Percentiles rank a stretch among this genome's conserved stretches.
Evolutionary conservation across 2,888 invertebrate genomes (phyloP).

Genomic region (Silvanus unidentatus): DNA sequence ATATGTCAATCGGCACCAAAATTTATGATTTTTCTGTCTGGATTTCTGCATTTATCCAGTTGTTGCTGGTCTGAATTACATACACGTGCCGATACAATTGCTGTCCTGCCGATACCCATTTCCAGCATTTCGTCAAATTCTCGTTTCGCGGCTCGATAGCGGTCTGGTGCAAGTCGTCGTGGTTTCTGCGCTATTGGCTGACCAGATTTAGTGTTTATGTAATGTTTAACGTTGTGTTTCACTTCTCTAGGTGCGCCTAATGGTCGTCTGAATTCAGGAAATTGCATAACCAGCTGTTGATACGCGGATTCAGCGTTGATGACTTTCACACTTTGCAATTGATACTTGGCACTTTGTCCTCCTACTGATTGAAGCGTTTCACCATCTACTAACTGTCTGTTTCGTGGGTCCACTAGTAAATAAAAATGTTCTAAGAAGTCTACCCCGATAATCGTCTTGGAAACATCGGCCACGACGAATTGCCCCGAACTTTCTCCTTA

Average conservation of each 20-base stretch:
- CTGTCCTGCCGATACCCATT: neutral
- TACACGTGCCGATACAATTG: too few relatives aligned
- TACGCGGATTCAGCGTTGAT: conserved; percentile 2
- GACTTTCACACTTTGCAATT: conserved; percentile 3
- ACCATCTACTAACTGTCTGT: conserved; percentile 6
- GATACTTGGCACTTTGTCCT: neutral
- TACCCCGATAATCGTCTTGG: conserved; percentile 8
- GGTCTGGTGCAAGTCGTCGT: conserved; percentile 2
- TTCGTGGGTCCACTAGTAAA: conserved; percentile 7
- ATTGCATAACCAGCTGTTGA: neutral
- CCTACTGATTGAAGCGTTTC: neutral
- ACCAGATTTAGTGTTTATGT: neutral
- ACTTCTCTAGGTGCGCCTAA: neutral
- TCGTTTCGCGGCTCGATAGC: neutral
- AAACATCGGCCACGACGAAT: conserved; percentile 7
- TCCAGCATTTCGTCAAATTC: conserved; percentile 2
- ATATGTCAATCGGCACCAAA: too few relatives aligned
- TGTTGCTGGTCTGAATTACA: too few relatives aligned
- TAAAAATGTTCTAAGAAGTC: conserved; percentile 8
- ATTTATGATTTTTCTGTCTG: too few relatives aligned
- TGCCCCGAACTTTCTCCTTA: conserved; percentile 7
- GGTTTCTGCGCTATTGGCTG: neutral
- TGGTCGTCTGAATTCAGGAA: neutral
- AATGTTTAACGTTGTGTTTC: neutral
- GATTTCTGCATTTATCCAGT: too few relatives aligned